Percentiles rank a stretch among this genome's conserved stretches.
Evolutionary conservation across 2,113 vertebrate species (phyloP).

Genomic region (Toxotes chatareus): DNA sequence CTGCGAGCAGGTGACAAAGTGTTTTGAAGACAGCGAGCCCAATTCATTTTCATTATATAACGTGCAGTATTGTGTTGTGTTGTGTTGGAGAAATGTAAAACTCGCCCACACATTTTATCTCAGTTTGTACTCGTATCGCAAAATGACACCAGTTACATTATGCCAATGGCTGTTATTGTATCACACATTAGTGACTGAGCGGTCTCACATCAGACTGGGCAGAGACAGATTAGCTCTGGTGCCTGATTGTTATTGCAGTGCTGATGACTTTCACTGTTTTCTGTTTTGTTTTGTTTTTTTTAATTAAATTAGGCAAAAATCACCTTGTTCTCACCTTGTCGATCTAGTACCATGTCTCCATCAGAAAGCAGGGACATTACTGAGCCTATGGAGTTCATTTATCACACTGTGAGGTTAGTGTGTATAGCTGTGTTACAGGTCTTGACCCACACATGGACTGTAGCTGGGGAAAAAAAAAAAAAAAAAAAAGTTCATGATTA

Average conservation of each 20-base stretch:
- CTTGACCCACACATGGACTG: neutral
- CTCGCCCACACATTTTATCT: neutral
- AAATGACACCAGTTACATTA: neutral
- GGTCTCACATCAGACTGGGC: neutral
- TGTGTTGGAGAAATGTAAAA: neutral
- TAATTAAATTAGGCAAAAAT: constrained; percentile 24
- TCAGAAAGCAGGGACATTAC: neutral
- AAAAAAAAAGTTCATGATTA: neutral
- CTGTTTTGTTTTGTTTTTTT: constrained; percentile 2
- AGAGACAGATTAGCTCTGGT: constrained; percentile 34
- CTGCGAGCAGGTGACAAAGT: neutral
- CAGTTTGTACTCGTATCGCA: neutral
- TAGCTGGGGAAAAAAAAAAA: neutral
- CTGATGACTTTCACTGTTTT: neutral
- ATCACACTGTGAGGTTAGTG: neutral
- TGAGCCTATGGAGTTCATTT: neutral
- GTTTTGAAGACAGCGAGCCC: neutral
- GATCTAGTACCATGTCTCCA: constrained; percentile 24
- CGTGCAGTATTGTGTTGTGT: neutral
- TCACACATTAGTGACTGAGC: constrained; percentile 14
- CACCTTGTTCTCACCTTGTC: constrained; percentile 36
- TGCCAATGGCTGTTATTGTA: neutral
- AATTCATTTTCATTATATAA: neutral
- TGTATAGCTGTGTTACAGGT: neutral
- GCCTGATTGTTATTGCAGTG: constrained; percentile 10